Evolutionary conservation across 1,140 invertebrate species (phyloP).

Genomic region (Centruroides vittatus): DNA sequence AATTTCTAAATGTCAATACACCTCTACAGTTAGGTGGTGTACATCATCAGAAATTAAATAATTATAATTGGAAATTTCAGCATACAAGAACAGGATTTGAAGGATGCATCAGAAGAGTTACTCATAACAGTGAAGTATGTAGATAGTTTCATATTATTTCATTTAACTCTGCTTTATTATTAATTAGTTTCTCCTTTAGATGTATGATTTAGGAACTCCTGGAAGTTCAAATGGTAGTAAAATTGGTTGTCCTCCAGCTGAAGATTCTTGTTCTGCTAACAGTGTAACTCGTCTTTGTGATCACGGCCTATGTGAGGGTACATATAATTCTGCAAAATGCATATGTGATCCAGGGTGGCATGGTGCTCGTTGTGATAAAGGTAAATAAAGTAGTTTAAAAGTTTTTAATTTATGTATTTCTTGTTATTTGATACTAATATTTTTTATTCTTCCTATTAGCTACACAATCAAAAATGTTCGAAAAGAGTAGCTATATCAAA

Average conservation of each 20-base stretch:
- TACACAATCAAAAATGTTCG: slow-evolving; percentile 60
- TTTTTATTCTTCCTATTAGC: not conserved
- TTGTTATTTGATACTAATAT: not conserved
- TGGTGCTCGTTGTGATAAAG: slow-evolving; percentile 61
- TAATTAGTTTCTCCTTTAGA: slow-evolving; percentile 17
- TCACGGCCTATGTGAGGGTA: slow-evolving; percentile 85
- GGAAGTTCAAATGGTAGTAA: slow-evolving; percentile 16
- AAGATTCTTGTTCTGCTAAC: slow-evolving; percentile 18
- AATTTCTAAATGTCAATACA: slow-evolving; percentile 91
- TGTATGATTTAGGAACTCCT: slow-evolving; percentile 26
- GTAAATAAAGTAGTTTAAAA: slow-evolving; percentile 26
- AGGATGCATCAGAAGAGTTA: slow-evolving; percentile 89
- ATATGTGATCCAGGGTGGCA: slow-evolving; percentile 85
- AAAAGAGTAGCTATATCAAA: slow-evolving; percentile 84
- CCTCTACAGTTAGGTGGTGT: slow-evolving; percentile 86
- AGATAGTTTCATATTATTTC: not conserved
- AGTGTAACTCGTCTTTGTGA: slow-evolving; percentile 15
- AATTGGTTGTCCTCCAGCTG: slow-evolving; percentile 20
- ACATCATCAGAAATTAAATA: slow-evolving; percentile 62
- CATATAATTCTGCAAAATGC: slow-evolving; percentile 69
- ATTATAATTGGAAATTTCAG: slow-evolving; percentile 38
- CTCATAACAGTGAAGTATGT: slow-evolving; percentile 71
- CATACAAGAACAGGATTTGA: slow-evolving; percentile 58
- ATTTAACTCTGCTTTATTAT: not conserved
- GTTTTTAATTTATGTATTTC: not conserved